Base-by-base conservation (phyloP, 2,113 vertebrate species). In the Serilophus lunatus region DNA sequence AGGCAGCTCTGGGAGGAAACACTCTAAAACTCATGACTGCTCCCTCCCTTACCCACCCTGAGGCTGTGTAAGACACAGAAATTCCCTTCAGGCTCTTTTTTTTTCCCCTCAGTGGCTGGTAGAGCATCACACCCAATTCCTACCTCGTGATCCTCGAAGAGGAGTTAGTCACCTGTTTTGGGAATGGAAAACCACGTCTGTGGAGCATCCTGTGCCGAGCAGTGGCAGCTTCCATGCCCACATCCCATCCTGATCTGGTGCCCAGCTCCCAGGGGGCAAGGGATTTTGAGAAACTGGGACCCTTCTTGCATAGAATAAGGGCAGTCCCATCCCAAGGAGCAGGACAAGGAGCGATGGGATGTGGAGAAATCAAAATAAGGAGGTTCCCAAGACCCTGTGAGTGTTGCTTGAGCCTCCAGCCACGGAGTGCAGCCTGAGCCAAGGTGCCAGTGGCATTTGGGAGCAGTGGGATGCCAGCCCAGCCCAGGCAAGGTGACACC, bases 361-460 rank as follows among this genome's bases (percentile, higher is more conserved):
- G 26, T 4, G 0, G 18, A n/a, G 38, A 40, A n/a, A 59, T 18
- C 49, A 26, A 54, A 71, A 64, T 1, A 0, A 49, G 2, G 2
- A 31, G 19, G 9, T 64, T 47, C 29, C 80, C 0, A 0, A 12
- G n/a, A 17, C 50, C 18, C 7, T 1, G n/a, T 2, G 38, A 18
- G 38, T 10, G n/a, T n/a, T n/a, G n/a, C n/a, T n/a, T n/a, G n/a
- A 36, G 56, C 42, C 66, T 86, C 33, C 36, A 9, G 71, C 65
- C 75, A 14, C n/a, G 6, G 1, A 29, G 17, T 7, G 29, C 90
- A 91, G 16, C 63, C 63, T 2, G 44, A 92, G 86, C 38, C 0
- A 10, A 66, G 75, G 61, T 76, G 91, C 16, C 18, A 1, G 69
- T 81, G 94, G 85, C 94, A 70, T 95, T 77, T 93, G 71, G 59